These are phyloP conservation scores for Lagopus leucura DNA, from an alignment of 2,113 vertebrate genomes.

Conservation along the genomic window DNA sequence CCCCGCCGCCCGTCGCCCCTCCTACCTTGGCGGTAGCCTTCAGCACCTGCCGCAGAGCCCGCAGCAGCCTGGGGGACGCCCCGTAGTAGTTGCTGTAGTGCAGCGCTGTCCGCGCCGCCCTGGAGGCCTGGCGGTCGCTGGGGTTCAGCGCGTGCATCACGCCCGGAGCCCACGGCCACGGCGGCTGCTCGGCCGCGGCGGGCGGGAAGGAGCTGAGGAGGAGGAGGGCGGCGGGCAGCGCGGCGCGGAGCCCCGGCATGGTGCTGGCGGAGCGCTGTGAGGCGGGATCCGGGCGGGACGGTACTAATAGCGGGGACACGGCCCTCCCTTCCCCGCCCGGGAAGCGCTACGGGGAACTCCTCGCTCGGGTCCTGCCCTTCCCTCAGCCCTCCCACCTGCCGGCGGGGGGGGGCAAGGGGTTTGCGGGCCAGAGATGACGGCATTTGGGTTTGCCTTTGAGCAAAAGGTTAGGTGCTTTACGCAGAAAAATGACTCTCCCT, in stretches of 20 bases:
- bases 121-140: neutral
- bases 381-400: neutral
- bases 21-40: constrained; percentile 67
- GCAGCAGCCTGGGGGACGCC: constrained; percentile 53
- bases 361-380: neutral
- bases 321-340: neutral
- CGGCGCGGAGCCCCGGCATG: neutral
- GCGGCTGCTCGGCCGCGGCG: neutral
- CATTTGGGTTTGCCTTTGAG: neutral
- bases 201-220: neutral
- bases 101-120: constrained; percentile 65
- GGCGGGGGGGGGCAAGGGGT: too few relatives aligned
- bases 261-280: neutral
- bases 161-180: neutral
- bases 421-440: too few relatives aligned
- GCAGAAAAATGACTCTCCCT: neutral
- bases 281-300: neutral
- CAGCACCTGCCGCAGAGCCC: constrained; percentile 35
- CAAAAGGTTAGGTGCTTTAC: neutral
- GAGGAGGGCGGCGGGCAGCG: neutral
- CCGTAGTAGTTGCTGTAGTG: constrained; percentile 63
- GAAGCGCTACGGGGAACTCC: neutral
- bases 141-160: neutral
- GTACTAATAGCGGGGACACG: constrained; percentile 29
- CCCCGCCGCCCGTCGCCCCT: neutral